Conservation (phyloP, 2,797 vertebrate species). For the Thalassophryne amazonica region DNA sequence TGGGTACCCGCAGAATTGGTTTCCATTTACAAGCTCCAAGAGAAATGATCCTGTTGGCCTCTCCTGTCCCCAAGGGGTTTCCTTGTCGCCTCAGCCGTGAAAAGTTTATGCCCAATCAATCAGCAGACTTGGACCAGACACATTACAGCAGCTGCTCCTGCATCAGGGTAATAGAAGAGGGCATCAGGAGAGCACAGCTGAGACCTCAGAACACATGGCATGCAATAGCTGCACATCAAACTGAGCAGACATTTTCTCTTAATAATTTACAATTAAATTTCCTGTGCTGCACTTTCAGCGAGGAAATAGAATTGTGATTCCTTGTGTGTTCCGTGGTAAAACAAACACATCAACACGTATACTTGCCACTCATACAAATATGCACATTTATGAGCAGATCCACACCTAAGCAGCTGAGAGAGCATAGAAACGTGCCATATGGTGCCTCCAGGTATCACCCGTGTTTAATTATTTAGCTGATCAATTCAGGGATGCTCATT, state of each 20-base stretch:
- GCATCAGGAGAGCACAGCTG: conserved; percentile 67
- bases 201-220: conserved; percentile 37
- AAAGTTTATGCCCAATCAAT: conserved; percentile 77
- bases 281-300: neutral
- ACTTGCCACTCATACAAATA: conserved; percentile 3
- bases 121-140: conserved; percentile 51
- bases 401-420: conserved; percentile 24
- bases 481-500: conserved; percentile 70
- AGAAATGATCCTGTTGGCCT: conserved; percentile 32
- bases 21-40: conserved; percentile 45
- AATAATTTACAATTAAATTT: conserved; percentile 9
- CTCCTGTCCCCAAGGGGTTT: conserved; percentile 48
- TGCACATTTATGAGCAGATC: conserved; percentile 18
- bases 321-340: neutral
- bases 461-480: conserved; percentile 77
- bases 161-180: conserved; percentile 56
- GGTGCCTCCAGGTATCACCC: conserved; percentile 66
- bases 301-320: neutral
- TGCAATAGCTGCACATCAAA: conserved; percentile 3
- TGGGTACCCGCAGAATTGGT: conserved; percentile 13
- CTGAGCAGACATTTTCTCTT: conserved; percentile 15
- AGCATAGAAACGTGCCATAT: conserved; percentile 47
- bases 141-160: conserved; percentile 74
- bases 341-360: conserved; percentile 8
- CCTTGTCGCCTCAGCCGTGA: conserved; percentile 70